Base-by-base conservation (phyloP, 2,888 invertebrate genomes). In the Archips xylosteana region DNA sequence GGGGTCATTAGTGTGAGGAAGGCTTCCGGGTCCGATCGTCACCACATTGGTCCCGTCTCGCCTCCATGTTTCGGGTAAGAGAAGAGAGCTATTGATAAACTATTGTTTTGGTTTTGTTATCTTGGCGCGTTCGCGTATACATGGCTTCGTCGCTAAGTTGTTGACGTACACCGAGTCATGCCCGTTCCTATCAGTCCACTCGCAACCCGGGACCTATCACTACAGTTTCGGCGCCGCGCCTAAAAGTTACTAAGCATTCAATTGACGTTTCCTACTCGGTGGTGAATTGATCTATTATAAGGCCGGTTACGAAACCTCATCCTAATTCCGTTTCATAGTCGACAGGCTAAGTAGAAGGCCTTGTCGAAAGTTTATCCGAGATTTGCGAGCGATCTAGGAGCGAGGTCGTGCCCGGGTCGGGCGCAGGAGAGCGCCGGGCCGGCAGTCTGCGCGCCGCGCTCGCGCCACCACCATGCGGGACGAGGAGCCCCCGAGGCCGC, bases 401-500 rank as follows among this genome's bases (percentile, higher is more conserved):
- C 91, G 86, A 91, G 91, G 91, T 79, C 82, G 81, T 71, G 76
- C 64, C 74, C 54, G 71, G 69, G 61, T 73, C 74, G 75, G 75
- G 71, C 69, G 70, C 76, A 75, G 76, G 68, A 67, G 76, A 71
- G 76, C 75, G 73, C 75, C 75, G 70, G 76, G 81, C 81, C 86
- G 88, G 87, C 89, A 88, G 89, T 89, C 87, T 84, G 82, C 81
- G 81, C 83, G 83, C 79, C 85, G 83, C 87, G 78, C 81, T 83
- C 88, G 84, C 83, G 85, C 85, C 75, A 76, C 78, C 84, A 88
- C 81, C 89, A 91, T 91, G 92, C 88, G 84, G 82, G 89, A 86
- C 87, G 88, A 85, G 78, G 89, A 87, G 81, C 85, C 87, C 82
- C 85, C 88, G 79, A 77, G 83, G 82, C 88, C 85, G 75, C 81